These are phyloP conservation scores for Barbus barbus DNA, from an alignment of 2,113 vertebrate genomes.

Conservation along the genomic window DNA sequence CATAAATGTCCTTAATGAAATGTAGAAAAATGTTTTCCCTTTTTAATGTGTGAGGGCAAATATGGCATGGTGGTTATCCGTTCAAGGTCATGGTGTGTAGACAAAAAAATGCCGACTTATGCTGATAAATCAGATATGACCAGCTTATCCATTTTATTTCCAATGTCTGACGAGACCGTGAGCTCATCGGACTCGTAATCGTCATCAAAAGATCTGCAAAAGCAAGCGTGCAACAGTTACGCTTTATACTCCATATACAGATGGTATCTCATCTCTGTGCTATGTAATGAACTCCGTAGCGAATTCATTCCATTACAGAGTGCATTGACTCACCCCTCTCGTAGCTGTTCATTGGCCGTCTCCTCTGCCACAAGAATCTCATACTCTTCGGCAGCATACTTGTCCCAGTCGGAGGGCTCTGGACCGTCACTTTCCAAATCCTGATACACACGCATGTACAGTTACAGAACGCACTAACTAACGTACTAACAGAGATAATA, in stretches of 20 bases:
- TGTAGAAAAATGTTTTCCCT: conserved; percentile 60
- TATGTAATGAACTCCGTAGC: not conserved
- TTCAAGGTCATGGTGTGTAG: conserved; percentile 52
- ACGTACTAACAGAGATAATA: not conserved
- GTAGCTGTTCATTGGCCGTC: conserved; percentile 90
- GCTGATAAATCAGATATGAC: conserved; percentile 87
- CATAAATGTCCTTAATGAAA: conserved; percentile 65
- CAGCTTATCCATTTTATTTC: conserved; percentile 88
- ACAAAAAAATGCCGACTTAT: conserved; percentile 53
- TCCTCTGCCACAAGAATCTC: conserved; percentile 97
- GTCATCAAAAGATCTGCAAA: conserved; percentile 91
- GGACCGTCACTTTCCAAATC: conserved; percentile 90
- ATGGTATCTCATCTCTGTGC: not conserved
- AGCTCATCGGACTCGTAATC: conserved; percentile 93
- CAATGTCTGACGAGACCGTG: conserved; percentile 83
- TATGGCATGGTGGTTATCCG: conserved; percentile 32
- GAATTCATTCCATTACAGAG: not conserved
- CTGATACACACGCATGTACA: conserved; percentile 68
- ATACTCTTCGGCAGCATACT: conserved; percentile 95
- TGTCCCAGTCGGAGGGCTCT: conserved; percentile 97
- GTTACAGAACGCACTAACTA: conserved; percentile 8
- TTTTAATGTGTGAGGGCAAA: conserved; percentile 35
- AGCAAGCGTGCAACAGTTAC: conserved; percentile 53
- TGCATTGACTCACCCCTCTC: conserved; percentile 82
- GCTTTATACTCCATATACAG: not conserved